These are phyloP conservation scores for Globodera ellingtonae DNA, from an alignment of 1,140 invertebrate species.

Conservation along the genomic window DNA sequence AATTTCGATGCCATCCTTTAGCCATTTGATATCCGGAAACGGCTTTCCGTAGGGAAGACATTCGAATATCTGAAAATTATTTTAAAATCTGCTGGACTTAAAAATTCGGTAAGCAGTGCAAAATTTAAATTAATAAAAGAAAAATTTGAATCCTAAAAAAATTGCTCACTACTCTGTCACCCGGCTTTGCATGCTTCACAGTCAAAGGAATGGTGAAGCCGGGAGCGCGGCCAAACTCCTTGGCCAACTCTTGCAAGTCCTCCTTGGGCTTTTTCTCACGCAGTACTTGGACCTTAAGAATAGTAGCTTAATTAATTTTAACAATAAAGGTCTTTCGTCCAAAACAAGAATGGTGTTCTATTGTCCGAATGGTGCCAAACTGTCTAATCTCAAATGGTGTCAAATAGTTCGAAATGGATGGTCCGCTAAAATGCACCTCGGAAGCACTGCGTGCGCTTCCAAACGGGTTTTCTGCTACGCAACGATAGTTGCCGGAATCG, in stretches of 20 bases:
- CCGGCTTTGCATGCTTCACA: slow-evolving; percentile 51
- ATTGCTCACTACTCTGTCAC: slow-evolving; percentile 53
- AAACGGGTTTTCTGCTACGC: slow-evolving; percentile 68
- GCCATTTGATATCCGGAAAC: slow-evolving; percentile 60
- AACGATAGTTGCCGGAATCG: slow-evolving; percentile 76
- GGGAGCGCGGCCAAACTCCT: slow-evolving; percentile 55
- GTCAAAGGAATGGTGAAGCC: slow-evolving; percentile 63
- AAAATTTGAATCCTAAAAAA: too few species aligned
- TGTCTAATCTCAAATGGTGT: neutral
- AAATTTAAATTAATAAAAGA: too few species aligned
- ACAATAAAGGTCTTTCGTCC: too few species aligned
- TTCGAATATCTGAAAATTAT: slow-evolving; percentile 48
- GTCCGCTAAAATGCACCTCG: slow-evolving; percentile 41
- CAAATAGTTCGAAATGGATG: too few species aligned
- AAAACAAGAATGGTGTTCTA: too few species aligned
- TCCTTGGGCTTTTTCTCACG: slow-evolving; percentile 12
- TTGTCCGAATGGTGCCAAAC: too few species aligned
- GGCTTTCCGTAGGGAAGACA: slow-evolving; percentile 64
- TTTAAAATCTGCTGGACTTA: too few species aligned
- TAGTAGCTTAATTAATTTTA: neutral
- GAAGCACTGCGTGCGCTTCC: slow-evolving; percentile 58
- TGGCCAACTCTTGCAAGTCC: slow-evolving; percentile 2
- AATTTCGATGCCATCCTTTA: slow-evolving; percentile 61
- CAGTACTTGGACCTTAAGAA: neutral
- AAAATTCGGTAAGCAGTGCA: too few species aligned